Evolutionary conservation across 2,888 invertebrate species (phyloP).

Genomic region (Liopterus haemorrhoidalis): DNA sequence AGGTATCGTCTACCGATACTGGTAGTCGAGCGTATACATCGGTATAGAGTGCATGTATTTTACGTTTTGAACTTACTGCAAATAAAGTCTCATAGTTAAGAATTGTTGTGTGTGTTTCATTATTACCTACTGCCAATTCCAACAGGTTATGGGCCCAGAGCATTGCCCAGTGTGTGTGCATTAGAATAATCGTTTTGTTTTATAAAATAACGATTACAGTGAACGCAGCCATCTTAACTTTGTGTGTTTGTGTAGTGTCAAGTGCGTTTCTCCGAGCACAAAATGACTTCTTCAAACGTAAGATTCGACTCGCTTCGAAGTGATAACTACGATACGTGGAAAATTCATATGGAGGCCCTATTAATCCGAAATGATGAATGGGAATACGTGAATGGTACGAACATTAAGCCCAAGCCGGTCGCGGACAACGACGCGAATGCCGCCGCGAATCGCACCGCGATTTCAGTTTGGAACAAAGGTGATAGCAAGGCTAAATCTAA

Average conservation of each 20-base stretch:
- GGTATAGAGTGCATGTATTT: no score
- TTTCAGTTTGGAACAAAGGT: not conserved
- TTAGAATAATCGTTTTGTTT: no score
- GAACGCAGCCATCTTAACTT: no score
- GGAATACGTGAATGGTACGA: slow-evolving; percentile 5
- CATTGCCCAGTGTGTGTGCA: slow-evolving; percentile 3
- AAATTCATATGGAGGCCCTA: slow-evolving; percentile 11
- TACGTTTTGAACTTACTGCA: no score
- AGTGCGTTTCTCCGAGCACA: not conserved
- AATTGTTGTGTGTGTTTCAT: not conserved
- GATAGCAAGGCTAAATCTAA: slow-evolving; percentile 1
- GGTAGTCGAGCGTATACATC: no score
- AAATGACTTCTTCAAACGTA: slow-evolving; percentile 1
- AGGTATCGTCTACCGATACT: no score
- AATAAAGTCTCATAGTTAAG: not conserved
- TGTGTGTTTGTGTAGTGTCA: no score
- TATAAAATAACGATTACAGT: slow-evolving; percentile 6
- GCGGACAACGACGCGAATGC: no score
- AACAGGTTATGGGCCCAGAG: slow-evolving; percentile 14
- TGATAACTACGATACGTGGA: slow-evolving; percentile 11
- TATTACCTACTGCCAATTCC: slow-evolving; percentile 1
- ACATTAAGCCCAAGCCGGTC: no score
- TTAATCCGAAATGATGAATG: slow-evolving; percentile 7
- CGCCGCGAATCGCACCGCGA: not conserved
- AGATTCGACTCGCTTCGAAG: not conserved